Evolutionary conservation across 2,113 vertebrate genomes (phyloP), one percentile per base, ranked within the genome.

Genomic region (Lates calcarifer): DNA sequence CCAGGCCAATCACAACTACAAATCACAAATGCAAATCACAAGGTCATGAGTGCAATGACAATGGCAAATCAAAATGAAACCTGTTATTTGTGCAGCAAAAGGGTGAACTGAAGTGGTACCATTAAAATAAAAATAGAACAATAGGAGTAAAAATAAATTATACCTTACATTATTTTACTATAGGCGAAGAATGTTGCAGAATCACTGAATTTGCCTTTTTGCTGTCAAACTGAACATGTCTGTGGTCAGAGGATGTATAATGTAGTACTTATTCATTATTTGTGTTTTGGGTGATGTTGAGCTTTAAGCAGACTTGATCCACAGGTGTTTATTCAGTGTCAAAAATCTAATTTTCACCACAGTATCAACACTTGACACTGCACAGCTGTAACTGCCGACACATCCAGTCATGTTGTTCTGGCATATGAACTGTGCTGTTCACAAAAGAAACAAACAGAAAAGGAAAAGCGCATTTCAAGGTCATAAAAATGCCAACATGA

Each of bases 1-100:
- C 78, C 49, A 74, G 71, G 37, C 37, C 61, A 51, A 15, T 63
- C 39, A 58, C 60, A 84, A 8, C 49, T n/a, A n/a, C 43, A 64
- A 51, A 77, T 69, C 49, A 68, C 57, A 62, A 82, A 51, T 39
- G 24, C 13, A 43, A 70, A 69, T 7, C 68, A 49, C 11, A 0
- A 78, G 69, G 43, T 73, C 61, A 41, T 35, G 45, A 61, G 49
- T 22, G 28, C 45, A 74, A 64, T 43, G 14, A 71, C 31, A 64
- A 77, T 37, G 6, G 26, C 6, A 9, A 71, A 73, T 70, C n/a
- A 33, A 60, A 64, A 80, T 35, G 0, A 22, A 69, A 75, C 33
- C 47, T 81, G 61, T 43, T 68, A 58, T 69, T 86, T 62, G 47
- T 72, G 58, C 29, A 24, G 0, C 35, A 43, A 55, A 35, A 58